Evolutionary conservation across 1,140 invertebrate species (phyloP), one percentile per base, ranked within the genome.

Genomic region (Pemphigus obesinymphae): DNA sequence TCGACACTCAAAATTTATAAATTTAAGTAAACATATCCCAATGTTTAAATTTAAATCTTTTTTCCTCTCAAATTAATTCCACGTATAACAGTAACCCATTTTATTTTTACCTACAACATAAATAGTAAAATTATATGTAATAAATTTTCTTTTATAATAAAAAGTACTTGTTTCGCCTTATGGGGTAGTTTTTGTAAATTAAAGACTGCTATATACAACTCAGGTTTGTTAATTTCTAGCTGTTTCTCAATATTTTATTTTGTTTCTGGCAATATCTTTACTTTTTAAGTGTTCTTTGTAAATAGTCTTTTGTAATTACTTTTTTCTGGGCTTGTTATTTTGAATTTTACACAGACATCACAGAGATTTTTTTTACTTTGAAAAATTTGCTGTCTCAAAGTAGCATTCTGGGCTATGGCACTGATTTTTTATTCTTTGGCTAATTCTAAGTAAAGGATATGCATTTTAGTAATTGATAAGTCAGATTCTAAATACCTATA

Each of bases 181-280:
- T n/a, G 72, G 72, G 17, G 72, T 50, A 8, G 43, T 75, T 75
- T 75, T 53, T 75, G 17, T 10, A 75, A 34, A 13, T 75, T 26
- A 31, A 50, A 75, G 0, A 50, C 70, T 1, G 70, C 40, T 8
- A 73, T n/a, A 48, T 40, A 73, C 15, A 70, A 48, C n/a, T 73
- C 45, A 11, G 43, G 23, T 10, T 75, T 10, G 29, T 29, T 53
- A 17, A 6, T 13, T 50, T 20, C 37, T 50, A 5, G 13, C 17
- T 48, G 2, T 75, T 75, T 75, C 29, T 50, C 48, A 29, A 8
- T 13, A 50, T 29, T 53, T 34, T 50, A n/a, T 48, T 6, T 50
- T 31, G 0, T 75, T 11, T 34, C 72, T 75, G 23, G 72, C 72
- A 26, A 75, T 20, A 17, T 50, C 13, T 31, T 53, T 75, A 10